Base-by-base conservation (phyloP, 2,113 vertebrate species). In the Ellobius talpinus region DNA sequence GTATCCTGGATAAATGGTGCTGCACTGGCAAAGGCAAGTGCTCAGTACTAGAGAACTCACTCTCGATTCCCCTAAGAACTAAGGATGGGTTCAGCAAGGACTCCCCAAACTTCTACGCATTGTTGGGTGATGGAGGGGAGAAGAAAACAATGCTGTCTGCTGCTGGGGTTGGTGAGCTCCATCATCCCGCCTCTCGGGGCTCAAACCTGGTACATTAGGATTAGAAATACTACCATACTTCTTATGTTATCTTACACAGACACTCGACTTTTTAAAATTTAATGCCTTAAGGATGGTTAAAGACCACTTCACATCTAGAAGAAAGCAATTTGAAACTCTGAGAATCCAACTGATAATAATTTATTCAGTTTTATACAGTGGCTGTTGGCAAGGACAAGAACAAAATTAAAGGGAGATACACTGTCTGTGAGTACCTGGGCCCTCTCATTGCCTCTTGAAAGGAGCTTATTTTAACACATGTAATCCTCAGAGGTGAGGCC, bases 291-390 rank as follows among this genome's bases (percentile, higher is more conserved):
- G 72, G 33, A 66, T 36, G 50, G 89, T 55, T 66, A 61, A 92
- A 93, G 24, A 10, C 58, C 66, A 94, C 90, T 97, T 96, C 78
- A 65, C 8, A 12, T 74, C 58, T 52, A 7, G 70, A 91, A 91
- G 72, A 24, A 89, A 87, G 66, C 13, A 52, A 50, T 91, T 90
- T 86, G 29, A 81, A 73, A 76, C 65, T 24, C n/a, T 4, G 58
- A 95, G 77, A 70, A 84, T 87, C 16, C 29, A 12, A 3, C 36
- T 58, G 90, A 45, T 85, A 33, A 87, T 87, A 70, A 94, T 94
- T 52, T 96, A 33, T 14, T 29, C 23, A 89, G 50, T 47, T 36
- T 82, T 45, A 0, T 10, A 8, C 2, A 36, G 19, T 17, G 31
- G 12, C 52, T 33, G 42, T 42, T 31, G n/a, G 74, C 1, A 5